phyloP scores from a whole-genome alignment of 1,140 invertebrate species.

The Zaprionus capensis region DNA sequence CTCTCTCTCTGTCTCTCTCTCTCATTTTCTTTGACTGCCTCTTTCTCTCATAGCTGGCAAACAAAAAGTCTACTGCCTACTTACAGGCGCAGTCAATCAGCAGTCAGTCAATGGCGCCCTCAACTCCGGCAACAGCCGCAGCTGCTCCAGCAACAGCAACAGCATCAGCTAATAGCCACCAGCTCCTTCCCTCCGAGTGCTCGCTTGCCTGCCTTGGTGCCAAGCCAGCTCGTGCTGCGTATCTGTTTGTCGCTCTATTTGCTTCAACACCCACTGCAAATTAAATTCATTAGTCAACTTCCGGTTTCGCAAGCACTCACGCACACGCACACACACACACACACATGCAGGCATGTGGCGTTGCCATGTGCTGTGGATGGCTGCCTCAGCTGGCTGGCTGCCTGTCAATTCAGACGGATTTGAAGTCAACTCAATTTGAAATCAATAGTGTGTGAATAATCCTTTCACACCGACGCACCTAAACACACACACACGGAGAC shows the following conservation, averaged over 20 bases:
- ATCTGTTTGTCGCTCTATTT: constrained; percentile 73
- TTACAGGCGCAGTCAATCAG: constrained; percentile 41
- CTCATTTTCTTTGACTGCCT: background rate
- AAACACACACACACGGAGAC: constrained; percentile 13
- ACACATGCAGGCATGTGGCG: constrained; percentile 18
- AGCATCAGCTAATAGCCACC: constrained; percentile 31
- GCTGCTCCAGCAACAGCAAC: constrained; percentile 7
- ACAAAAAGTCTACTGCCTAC: constrained; percentile 60
- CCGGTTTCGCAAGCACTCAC: constrained; percentile 56
- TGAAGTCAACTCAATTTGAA: constrained; percentile 83
- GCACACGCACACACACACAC: constrained; percentile 12
- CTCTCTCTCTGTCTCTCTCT: background rate
- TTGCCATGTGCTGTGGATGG: constrained; percentile 64
- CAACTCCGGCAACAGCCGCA: background rate
- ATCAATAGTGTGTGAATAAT: constrained; percentile 83
- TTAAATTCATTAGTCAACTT: constrained; percentile 83
- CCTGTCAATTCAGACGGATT: constrained; percentile 80
- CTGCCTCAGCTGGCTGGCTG: constrained; percentile 46
- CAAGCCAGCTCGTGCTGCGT: constrained; percentile 1
- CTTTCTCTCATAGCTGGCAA: constrained; percentile 3
- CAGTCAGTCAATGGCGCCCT: background rate
- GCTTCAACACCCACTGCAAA: constrained; percentile 80
- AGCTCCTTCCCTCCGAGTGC: background rate
- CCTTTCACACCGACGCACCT: constrained; percentile 69
- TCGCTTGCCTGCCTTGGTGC: background rate